Percentiles rank a stretch among this genome's conserved stretches.
These are phyloP conservation scores for Nomia melanderi DNA, from an alignment of 1,140 invertebrate species.

Conservation along the genomic window DNA sequence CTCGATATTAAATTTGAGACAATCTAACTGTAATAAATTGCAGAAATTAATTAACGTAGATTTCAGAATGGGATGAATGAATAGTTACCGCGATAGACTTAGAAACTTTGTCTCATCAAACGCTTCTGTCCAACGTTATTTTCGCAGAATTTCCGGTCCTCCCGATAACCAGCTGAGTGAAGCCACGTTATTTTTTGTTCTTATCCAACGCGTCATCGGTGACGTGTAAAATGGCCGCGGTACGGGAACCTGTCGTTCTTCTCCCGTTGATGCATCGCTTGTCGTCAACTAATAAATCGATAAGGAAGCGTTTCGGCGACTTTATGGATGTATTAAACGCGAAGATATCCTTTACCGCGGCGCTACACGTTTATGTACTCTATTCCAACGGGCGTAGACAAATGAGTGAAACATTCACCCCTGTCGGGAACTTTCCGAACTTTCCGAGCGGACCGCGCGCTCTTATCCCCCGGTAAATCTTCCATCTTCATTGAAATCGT, in stretches of 20 bases:
- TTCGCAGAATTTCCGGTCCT: too few species aligned
- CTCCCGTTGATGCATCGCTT: slow-evolving; percentile 9
- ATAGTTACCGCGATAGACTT: too few species aligned
- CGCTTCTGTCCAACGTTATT: too few species aligned
- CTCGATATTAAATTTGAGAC: too few species aligned
- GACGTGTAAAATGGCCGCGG: slow-evolving; percentile 4
- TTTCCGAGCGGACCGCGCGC: too few species aligned
- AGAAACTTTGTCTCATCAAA: too few species aligned
- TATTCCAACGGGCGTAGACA: slow-evolving; percentile 7
- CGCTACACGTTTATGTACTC: slow-evolving; percentile 31
- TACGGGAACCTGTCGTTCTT: neutral
- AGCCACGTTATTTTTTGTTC: neutral
- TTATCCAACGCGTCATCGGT: slow-evolving; percentile 19
- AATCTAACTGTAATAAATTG: too few species aligned
- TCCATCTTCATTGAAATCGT: too few species aligned
- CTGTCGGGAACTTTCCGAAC: neutral
- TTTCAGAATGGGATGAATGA: too few species aligned
- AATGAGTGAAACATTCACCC: slow-evolving; percentile 14
- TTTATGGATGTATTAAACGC: slow-evolving; percentile 38
- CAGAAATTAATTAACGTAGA: too few species aligned
- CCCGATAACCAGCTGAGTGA: too few species aligned
- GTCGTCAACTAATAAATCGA: slow-evolving; percentile 25
- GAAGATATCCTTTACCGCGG: slow-evolving; percentile 3
- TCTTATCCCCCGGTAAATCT: too few species aligned
- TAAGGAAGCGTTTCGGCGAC: neutral